phyloP scores from a whole-genome alignment of 2,888 invertebrate genomes.

The Athalia circularis region DNA sequence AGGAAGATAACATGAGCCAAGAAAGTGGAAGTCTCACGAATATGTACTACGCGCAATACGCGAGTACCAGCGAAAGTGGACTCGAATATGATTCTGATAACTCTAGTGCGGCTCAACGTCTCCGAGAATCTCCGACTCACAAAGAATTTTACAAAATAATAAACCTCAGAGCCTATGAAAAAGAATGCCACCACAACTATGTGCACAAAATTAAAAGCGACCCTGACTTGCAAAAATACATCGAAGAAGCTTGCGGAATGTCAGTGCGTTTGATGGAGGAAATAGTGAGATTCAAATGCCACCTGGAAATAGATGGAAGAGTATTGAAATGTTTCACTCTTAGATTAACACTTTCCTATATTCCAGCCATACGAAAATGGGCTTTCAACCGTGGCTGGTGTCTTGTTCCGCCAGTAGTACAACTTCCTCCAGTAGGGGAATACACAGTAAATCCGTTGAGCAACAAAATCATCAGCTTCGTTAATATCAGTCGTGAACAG shows the following conservation, averaged over 20 bases:
- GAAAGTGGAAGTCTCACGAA: not conserved
- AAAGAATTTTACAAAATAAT: not conserved
- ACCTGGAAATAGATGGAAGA: slow-evolving; percentile 40
- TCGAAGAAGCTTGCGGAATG: slow-evolving; percentile 28
- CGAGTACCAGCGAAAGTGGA: slow-evolving; percentile 34
- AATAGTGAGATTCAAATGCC: slow-evolving; percentile 43
- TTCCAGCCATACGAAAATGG: slow-evolving; percentile 47
- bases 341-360: slow-evolving; percentile 45
- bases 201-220: slow-evolving; percentile 19
- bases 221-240: slow-evolving; percentile 14
- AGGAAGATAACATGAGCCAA: not conserved
- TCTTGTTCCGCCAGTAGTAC: slow-evolving; percentile 35
- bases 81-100: slow-evolving; percentile 50
- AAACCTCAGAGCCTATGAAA: not conserved
- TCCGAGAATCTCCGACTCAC: not conserved
- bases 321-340: slow-evolving; percentile 18
- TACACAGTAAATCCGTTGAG: slow-evolving; percentile 39
- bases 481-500: not conserved
- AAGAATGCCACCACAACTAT: slow-evolving; percentile 31
- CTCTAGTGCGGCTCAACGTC: not conserved
- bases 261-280: slow-evolving; percentile 33
- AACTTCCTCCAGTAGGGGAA: not conserved
- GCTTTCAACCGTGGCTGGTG: slow-evolving; percentile 39
- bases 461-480: not conserved
- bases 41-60: slow-evolving; percentile 48